These are phyloP conservation scores for Callithrix jacchus DNA, from an alignment of 2,113 vertebrate species.

Conservation along the genomic window DNA sequence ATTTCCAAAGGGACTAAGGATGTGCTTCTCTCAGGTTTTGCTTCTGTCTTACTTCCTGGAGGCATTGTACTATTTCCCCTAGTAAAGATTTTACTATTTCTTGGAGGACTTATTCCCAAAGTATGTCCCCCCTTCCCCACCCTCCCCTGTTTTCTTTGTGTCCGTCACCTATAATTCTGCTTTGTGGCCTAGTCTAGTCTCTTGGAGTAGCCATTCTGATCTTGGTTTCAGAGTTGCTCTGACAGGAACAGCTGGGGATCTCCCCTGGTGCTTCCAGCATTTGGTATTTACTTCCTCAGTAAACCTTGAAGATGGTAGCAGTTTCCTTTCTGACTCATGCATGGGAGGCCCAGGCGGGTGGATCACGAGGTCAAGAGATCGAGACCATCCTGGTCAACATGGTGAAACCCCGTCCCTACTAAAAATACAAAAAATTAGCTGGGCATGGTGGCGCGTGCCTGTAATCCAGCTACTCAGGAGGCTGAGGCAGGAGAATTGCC, in stretches of 20 bases:
- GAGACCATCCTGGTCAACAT: too few relatives aligned
- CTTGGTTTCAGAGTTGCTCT: background rate
- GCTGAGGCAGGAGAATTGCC: too few relatives aligned
- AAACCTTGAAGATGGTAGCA: background rate
- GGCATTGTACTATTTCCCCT: background rate
- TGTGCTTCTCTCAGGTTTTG: background rate
- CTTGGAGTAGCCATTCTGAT: background rate
- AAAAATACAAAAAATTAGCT: too few relatives aligned
- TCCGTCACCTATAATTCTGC: background rate
- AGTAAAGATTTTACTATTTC: background rate
- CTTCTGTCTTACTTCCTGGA: background rate
- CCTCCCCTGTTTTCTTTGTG: background rate
- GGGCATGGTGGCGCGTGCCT: too few relatives aligned
- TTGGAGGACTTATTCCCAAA: background rate
- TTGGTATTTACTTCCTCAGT: background rate
- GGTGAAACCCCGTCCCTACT: too few relatives aligned
- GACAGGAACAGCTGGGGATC: background rate
- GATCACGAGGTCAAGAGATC: too few relatives aligned
- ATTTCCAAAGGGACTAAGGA: constrained; percentile 19
- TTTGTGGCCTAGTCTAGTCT: background rate
- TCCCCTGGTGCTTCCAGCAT: background rate
- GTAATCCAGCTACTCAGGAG: too few relatives aligned
- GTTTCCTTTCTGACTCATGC: constrained; percentile 41
- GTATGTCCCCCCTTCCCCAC: rapidly evolving
- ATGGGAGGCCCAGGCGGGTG: too few relatives aligned